Base-by-base conservation (phyloP, 1,140 invertebrate species). In the Penaeus japonicus region DNA sequence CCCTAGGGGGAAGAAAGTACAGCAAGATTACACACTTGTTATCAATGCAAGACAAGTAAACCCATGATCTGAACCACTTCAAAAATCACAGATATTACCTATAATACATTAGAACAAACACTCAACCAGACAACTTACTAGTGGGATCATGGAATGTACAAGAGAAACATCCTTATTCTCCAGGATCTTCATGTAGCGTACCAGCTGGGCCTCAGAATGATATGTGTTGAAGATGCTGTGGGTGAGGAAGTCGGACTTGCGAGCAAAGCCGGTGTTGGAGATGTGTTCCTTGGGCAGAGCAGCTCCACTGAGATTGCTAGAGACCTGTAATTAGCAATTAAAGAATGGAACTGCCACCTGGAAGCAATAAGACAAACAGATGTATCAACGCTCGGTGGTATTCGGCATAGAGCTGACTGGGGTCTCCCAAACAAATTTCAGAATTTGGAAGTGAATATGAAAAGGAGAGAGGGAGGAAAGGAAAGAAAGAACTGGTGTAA, bases 131-230 rank as follows among this genome's bases (percentile, higher is more conserved):
- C n/a, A n/a, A 59, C 93, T 94, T 93, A 96, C 96, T 92, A 99
- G 93, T 3, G 99, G 98, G 92, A 99, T 99, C 99, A 99, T 99
- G 0, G 98, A 99, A 92, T 99, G 99, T 0, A 99, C 98, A 20
- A 99, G 93, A 0, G 98, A 99, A 59, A 99, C 94, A 92, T 99
- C 99, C 93, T 99, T 99, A 92, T 99, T 99, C 93, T 99, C 99
- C 83, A 99, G 93, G 35, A 95, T 94, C 92, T 99, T 99, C 97
- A 99, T 99, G 92, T 99, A 99, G 20, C 99, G 94, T 12, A 99
- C 97, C 91, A 99, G 96, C 90, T 96, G 95, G 0, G 98, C 98
- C 93, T 99, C 99, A 0, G 98, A 98, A 92, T 99, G 98, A 93
- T 99, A 95, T 55, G 95, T 95, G 91, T 98, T 98, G 92, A 99